A percentile compares a stretch with the other conserved stretches of the same genome.
Conservation (phyloP, 2,113 vertebrate species). For the Mus pahari region DNA sequence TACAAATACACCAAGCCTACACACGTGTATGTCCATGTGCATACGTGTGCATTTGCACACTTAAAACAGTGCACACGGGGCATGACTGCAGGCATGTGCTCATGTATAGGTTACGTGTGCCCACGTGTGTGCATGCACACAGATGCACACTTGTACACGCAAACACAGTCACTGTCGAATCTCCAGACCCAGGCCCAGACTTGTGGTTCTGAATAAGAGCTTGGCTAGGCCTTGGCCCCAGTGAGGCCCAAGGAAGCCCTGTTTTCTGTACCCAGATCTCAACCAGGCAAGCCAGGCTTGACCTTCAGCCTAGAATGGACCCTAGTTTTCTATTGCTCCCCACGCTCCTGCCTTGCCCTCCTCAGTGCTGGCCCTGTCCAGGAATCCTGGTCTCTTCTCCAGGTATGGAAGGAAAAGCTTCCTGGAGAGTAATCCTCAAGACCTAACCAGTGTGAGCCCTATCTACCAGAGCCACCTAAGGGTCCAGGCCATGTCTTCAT, state of each 20-base stretch:
- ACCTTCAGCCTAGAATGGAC: too few species aligned
- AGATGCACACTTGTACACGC: background rate
- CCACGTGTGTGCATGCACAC: background rate
- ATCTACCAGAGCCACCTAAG: background rate
- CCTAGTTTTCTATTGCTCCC: background rate
- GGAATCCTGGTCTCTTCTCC: background rate
- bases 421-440: background rate
- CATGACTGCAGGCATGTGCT: fast-evolving
- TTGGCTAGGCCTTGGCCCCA: background rate
- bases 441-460: background rate
- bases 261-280: background rate
- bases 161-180: background rate
- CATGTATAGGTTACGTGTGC: fast-evolving
- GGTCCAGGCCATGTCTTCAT: fast-evolving
- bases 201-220: background rate
- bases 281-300: background rate
- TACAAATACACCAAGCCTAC: background rate
- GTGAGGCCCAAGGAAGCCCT: background rate
- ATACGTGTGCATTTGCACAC: too few species aligned
- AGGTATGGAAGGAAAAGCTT: background rate
- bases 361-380: background rate
- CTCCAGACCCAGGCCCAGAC: background rate
- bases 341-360: background rate
- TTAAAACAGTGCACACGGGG: background rate
- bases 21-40: fast-evolving